phyloP scores from a whole-genome alignment of 2,113 vertebrate genomes.

The Chaetorhynchus papuensis region DNA sequence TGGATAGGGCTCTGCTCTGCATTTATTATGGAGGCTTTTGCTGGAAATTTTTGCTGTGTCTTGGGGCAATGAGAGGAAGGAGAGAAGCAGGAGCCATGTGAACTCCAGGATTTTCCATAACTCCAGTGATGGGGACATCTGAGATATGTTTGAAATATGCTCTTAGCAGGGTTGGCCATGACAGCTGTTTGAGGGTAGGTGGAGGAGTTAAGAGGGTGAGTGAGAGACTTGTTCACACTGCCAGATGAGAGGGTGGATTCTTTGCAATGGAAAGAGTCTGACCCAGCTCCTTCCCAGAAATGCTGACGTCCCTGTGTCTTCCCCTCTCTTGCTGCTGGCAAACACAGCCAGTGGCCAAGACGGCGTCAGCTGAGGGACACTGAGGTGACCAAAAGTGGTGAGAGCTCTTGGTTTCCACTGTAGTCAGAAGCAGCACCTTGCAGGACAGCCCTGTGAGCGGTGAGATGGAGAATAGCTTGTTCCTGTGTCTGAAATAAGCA shows the following conservation, averaged over 20 bases:
- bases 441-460: slow-evolving; percentile 56
- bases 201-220: not conserved
- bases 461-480: slow-evolving; percentile 28
- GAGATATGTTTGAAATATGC: not conserved
- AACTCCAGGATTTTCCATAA: not conserved
- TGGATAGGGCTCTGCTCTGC: not conserved
- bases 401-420: not conserved
- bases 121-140: not conserved
- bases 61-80: not conserved
- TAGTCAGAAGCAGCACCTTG: slow-evolving; percentile 9
- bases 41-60: not conserved
- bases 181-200: not conserved
- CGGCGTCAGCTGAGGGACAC: not conserved
- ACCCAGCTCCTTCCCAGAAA: slow-evolving; percentile 6
- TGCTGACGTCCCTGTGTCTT: not conserved
- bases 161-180: not conserved
- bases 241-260: slow-evolving; percentile 1
- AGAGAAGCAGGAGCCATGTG: not conserved
- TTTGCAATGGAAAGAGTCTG: not conserved
- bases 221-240: not conserved
- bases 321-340: not conserved
- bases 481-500: slow-evolving; percentile 34
- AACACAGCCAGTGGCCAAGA: not conserved
- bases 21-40: not conserved
- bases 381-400: not conserved